Evolutionary conservation across 2,888 invertebrate genomes (phyloP), one percentile per base, ranked within the genome.

Genomic region (Monoplex corrugatus): DNA sequence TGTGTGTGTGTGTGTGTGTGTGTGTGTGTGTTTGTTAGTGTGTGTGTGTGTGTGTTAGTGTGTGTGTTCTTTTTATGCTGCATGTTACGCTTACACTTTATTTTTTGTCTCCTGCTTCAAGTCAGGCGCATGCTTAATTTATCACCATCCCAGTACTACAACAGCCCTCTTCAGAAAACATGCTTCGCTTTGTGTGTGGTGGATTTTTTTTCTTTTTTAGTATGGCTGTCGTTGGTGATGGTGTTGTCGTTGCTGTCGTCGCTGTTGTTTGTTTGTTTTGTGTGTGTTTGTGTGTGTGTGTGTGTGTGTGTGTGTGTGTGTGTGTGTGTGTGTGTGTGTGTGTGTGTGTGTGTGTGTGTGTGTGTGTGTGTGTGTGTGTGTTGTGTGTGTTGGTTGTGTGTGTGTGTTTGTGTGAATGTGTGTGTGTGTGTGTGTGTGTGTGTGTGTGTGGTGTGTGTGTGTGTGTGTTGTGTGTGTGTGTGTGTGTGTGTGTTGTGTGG

Each of bases 1-100:
- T 0, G 68, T 68, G 68, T 23, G n/a, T 10, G 0, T 23, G 68
- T 10, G 68, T 1, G 68, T 68, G 68, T 23, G 28, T 68, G 68
- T 68, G 68, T 68, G 68, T 68, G 68, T 68, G 68, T 68, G 68
- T 68, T 23, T 68, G 68, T 68, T 23, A n/a, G 68, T 68, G 68
- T 68, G 68, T 68, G 68, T 68, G 68, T 68, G 68, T 68, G 68
- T n/a, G 68, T 68, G 68, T 68, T 23, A n/a, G 68, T n/a, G 68
- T 68, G 68, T 68, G 68, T 68, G 68, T n/a, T n/a, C n/a, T n/a
- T n/a, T n/a, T n/a, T n/a, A n/a, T n/a, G n/a, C n/a, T n/a, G n/a
- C n/a, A n/a, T n/a, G n/a, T n/a, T n/a, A n/a, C n/a, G n/a, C n/a
- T n/a, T n/a, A n/a, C n/a, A n/a, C n/a, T n/a, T n/a, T n/a, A n/a